These are phyloP conservation scores for Pollenia labialis DNA, from an alignment of 2,888 invertebrate genomes.

Conservation along the genomic window DNA sequence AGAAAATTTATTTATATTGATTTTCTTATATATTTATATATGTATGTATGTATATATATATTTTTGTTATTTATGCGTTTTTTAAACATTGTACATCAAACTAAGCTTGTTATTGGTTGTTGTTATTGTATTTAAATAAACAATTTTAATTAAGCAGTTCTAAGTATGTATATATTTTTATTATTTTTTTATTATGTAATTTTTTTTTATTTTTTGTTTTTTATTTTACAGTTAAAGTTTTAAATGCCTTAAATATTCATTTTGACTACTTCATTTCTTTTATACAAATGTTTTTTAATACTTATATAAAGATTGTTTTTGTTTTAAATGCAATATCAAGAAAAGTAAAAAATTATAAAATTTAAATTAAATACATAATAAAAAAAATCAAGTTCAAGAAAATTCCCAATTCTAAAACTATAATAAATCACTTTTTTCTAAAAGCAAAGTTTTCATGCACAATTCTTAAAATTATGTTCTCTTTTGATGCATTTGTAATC, in stretches of 20 bases:
- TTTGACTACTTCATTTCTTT: conserved; percentile 43
- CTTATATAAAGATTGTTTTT: conserved; percentile 18
- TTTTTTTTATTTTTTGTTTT: conserved; percentile 16
- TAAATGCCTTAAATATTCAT: conserved; percentile 63
- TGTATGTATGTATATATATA: conserved; percentile 5
- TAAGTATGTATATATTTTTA: conserved; percentile 46
- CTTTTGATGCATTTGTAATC: too few species aligned
- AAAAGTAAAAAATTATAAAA: conserved; percentile 7
- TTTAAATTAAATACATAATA: not conserved
- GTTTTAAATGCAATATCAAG: conserved; percentile 53
- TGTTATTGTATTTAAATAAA: conserved; percentile 38
- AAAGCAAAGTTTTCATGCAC: too few species aligned
- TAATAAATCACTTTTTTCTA: not conserved
- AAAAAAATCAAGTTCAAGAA: conserved; percentile 3
- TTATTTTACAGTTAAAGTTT: conserved; percentile 47
- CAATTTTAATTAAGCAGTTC: conserved; percentile 63
- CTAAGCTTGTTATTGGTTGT: conserved; percentile 58
- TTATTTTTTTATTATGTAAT: conserved; percentile 1
- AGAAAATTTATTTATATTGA: conserved; percentile 66
- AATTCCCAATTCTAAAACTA: not conserved
- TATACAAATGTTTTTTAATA: conserved; percentile 38
- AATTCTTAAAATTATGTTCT: too few species aligned
- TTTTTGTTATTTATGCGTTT: conserved; percentile 60
- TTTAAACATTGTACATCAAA: conserved; percentile 72
- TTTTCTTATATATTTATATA: conserved; percentile 20